Conservation (phyloP, 37 sponge, comb jelly and placozoan genomes). For the Diacarnus erythraeanus region DNA sequence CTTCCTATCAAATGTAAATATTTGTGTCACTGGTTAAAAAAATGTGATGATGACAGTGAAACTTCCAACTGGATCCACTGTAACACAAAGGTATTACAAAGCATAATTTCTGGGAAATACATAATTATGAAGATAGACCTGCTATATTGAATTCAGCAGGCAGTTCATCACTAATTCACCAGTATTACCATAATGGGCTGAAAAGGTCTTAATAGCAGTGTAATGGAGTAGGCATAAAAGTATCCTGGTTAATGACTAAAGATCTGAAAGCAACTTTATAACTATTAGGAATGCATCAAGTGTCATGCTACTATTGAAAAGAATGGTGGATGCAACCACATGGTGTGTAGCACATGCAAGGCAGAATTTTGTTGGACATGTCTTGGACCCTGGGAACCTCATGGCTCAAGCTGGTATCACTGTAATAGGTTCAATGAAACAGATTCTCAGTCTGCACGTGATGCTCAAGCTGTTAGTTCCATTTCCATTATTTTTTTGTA, state of each 20-base stretch:
- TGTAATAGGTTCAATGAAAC: conserved; percentile 87
- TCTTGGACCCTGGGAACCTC: conserved; percentile 89
- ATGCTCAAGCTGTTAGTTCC: conserved; percentile 73
- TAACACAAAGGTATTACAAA: conserved; percentile 75
- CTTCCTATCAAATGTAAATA: conserved; percentile 62
- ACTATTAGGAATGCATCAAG: conserved; percentile 80
- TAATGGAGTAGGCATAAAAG: too few relatives aligned
- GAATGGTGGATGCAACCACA: conserved; percentile 96
- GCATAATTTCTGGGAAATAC: neutral
- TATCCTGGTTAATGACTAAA: too few relatives aligned
- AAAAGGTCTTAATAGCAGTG: too few relatives aligned
- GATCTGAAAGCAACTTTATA: too few relatives aligned
- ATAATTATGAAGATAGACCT: too few relatives aligned
- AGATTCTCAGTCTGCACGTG: conserved; percentile 75
- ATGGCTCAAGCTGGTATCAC: conserved; percentile 95
- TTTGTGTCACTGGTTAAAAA: conserved; percentile 79
- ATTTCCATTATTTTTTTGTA: neutral
- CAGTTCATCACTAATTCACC: too few relatives aligned
- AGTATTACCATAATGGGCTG: too few relatives aligned
- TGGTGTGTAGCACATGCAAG: conserved; percentile 77
- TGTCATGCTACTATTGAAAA: conserved; percentile 94
- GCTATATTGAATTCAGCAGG: too few relatives aligned
- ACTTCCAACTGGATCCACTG: conserved; percentile 91
- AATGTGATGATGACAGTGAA: conserved; percentile 95
- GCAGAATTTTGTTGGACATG: conserved; percentile 95